A percentile compares a stretch with the other conserved stretches of the same genome.
phyloP scores from a whole-genome alignment of 2,113 vertebrate genomes.

The Toxotes chatareus region DNA sequence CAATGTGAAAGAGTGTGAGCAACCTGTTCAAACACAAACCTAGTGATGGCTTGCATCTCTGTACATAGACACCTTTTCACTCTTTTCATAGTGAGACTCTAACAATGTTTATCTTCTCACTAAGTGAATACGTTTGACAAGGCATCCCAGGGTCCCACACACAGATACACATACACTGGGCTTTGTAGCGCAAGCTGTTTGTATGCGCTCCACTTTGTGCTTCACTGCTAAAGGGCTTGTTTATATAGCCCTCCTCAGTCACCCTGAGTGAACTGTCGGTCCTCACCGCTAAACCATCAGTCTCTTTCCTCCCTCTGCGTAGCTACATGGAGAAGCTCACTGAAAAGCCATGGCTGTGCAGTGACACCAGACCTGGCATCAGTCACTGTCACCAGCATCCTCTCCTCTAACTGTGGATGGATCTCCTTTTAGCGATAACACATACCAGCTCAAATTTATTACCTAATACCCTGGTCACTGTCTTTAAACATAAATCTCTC shows the following conservation, averaged over 20 bases:
- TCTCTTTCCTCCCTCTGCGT: slow-evolving; percentile 49
- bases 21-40: slow-evolving; percentile 76
- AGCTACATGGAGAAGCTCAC: slow-evolving; percentile 20
- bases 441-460: not conserved
- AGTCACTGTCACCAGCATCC: slow-evolving; percentile 41
- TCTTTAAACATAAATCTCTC: slow-evolving; percentile 9
- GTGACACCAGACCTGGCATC: slow-evolving; percentile 35
- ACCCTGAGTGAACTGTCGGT: slow-evolving; percentile 68
- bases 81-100: slow-evolving; percentile 48
- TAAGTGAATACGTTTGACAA: slow-evolving; percentile 65
- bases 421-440: slow-evolving; percentile 30
- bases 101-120: slow-evolving; percentile 76
- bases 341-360: slow-evolving; percentile 4
- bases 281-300: slow-evolving; percentile 41
- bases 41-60: slow-evolving; percentile 56
- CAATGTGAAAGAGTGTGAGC: slow-evolving; percentile 59
- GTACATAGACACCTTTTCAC: slow-evolving; percentile 69
- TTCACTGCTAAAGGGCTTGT: slow-evolving; percentile 75
- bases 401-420: slow-evolving; percentile 30
- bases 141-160: slow-evolving; percentile 53
- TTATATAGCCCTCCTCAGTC: slow-evolving; percentile 75
- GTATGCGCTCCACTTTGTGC: slow-evolving; percentile 70
- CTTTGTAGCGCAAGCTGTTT: slow-evolving; percentile 64
- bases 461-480: not conserved
- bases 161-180: slow-evolving; percentile 38